phyloP scores from a whole-genome alignment of 2,113 vertebrate species.

The Stigmatopora nigra region DNA sequence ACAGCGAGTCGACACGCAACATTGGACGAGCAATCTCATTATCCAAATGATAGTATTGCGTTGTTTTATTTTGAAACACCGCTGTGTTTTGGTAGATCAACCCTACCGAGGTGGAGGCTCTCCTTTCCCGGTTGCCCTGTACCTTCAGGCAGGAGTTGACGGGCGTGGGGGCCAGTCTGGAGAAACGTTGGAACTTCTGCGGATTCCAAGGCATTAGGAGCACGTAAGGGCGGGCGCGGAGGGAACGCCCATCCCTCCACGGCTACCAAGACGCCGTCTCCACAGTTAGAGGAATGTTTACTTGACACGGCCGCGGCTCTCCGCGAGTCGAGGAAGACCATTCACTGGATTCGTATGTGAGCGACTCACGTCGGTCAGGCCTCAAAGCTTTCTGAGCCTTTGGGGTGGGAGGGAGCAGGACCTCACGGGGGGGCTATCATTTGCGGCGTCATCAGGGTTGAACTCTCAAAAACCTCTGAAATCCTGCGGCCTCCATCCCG shows the following conservation, averaged over 20 bases:
- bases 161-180: constrained; percentile 89
- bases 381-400: constrained; percentile 25
- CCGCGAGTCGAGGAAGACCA: constrained; percentile 19
- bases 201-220: constrained; percentile 90
- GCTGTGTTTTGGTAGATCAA: constrained; percentile 71
- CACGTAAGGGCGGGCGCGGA: constrained; percentile 62
- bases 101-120: constrained; percentile 82
- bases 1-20: not conserved
- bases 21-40: not conserved
- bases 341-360: constrained; percentile 49
- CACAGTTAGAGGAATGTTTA: constrained; percentile 26
- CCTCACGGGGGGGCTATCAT: constrained; percentile 36
- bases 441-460: constrained; percentile 48
- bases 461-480: constrained; percentile 35
- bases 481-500: constrained; percentile 30
- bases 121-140: constrained; percentile 83
- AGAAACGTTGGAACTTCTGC: constrained; percentile 96
- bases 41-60: not conserved
- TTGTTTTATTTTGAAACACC: not conserved
- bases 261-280: constrained; percentile 12
- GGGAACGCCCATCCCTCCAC: constrained; percentile 6
- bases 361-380: not conserved
- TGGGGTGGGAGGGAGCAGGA: constrained; percentile 27
- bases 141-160: constrained; percentile 92
- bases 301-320: constrained; percentile 20